These are phyloP conservation scores for Pantherophis alleghaniensis DNA, from an alignment of 2,797 vertebrate species.

Conservation along the genomic window DNA sequence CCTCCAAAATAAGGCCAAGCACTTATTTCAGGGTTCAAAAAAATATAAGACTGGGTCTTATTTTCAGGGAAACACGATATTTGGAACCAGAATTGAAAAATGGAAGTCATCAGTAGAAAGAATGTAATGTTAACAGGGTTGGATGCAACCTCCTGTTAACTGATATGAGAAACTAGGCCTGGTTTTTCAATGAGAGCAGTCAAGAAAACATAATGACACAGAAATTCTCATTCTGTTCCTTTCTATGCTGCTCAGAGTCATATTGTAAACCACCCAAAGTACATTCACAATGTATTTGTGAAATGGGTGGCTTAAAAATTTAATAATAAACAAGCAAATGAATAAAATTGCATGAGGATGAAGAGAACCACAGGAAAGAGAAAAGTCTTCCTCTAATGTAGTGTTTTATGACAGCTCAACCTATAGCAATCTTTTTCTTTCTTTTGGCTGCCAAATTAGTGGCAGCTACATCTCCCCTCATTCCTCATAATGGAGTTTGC, in stretches of 20 bases:
- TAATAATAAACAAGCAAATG: not conserved
- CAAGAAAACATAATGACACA: constrained; percentile 2
- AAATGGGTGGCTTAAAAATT: not conserved
- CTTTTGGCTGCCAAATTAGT: not conserved
- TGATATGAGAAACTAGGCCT: not conserved
- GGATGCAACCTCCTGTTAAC: not conserved
- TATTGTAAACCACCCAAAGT: not conserved
- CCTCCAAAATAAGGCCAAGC: too few species aligned
- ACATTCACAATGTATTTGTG: not conserved
- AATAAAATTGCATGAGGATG: constrained; percentile 15
- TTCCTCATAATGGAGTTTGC: not conserved
- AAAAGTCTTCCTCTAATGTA: not conserved
- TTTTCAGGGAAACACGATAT: too few species aligned
- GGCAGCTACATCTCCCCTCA: not conserved
- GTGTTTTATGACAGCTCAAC: not conserved
- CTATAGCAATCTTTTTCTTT: not conserved
- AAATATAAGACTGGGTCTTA: too few species aligned
- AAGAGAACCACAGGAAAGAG: not conserved
- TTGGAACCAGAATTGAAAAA: not conserved
- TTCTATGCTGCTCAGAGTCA: not conserved
- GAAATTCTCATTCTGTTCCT: not conserved
- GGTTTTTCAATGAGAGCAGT: not conserved
- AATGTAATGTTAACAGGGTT: constrained; percentile 19
- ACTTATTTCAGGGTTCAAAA: too few species aligned
- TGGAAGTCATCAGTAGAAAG: not conserved